Evolutionary conservation across 2,888 invertebrate genomes (phyloP).

Genomic region (Metopia argyrocephala): DNA sequence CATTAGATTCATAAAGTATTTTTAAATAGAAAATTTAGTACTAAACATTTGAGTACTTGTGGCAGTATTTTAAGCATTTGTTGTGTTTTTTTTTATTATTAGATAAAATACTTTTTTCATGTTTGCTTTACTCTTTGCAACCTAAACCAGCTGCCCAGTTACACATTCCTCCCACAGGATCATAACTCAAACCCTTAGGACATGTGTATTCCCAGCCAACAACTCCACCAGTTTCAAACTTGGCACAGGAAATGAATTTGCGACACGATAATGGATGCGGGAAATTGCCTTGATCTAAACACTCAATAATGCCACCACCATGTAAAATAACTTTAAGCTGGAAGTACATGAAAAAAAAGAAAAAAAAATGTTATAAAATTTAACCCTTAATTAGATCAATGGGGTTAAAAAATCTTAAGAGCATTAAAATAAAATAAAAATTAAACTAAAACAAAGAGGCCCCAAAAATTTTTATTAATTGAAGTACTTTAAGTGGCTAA

Average conservation of each 20-base stretch:
- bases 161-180: slow-evolving; percentile 93
- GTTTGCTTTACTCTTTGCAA: slow-evolving; percentile 81
- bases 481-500: too few species aligned
- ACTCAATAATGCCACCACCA: slow-evolving; percentile 87
- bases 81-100: slow-evolving; percentile 16
- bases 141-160: slow-evolving; percentile 92
- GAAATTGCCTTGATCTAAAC: slow-evolving; percentile 93
- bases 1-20: slow-evolving; percentile 1
- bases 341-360: slow-evolving; percentile 18
- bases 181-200: slow-evolving; percentile 90
- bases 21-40: slow-evolving; percentile 16
- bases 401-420: too few species aligned
- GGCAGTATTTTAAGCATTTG: slow-evolving; percentile 47
- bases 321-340: slow-evolving; percentile 81
- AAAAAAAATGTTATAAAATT: background rate
- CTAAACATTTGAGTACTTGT: slow-evolving; percentile 21
- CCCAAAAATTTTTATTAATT: too few species aligned
- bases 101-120: slow-evolving; percentile 1
- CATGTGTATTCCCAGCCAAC: slow-evolving; percentile 94
- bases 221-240: slow-evolving; percentile 87
- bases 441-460: too few species aligned
- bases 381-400: too few species aligned
- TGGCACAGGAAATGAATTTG: slow-evolving; percentile 94
- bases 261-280: slow-evolving; percentile 94
- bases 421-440: too few species aligned